Evolutionary conservation across 2,797 vertebrate genomes (phyloP).

Genomic region (Pachyuromys duprasi): DNA sequence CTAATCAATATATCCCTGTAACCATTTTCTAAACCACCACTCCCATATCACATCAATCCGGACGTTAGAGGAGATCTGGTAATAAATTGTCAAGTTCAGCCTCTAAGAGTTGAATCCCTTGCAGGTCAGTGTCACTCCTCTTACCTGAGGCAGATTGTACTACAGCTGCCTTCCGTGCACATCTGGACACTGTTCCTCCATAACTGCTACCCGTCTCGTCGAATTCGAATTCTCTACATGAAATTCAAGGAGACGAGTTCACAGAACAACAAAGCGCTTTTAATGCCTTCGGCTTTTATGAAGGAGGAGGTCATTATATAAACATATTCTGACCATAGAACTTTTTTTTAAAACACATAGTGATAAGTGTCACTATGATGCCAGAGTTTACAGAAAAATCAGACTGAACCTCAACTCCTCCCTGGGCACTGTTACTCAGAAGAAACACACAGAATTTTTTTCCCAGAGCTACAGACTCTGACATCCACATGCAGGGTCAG

Average conservation of each 20-base stretch:
- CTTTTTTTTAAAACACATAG: not conserved
- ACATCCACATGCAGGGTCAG: not conserved
- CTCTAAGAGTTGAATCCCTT: not conserved
- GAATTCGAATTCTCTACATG: not conserved
- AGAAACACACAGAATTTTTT: not conserved
- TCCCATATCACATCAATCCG: not conserved
- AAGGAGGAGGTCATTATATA: not conserved
- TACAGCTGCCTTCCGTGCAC: not conserved
- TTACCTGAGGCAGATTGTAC: too few species aligned
- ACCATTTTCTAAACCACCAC: not conserved
- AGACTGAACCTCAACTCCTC: not conserved
- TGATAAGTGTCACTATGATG: not conserved
- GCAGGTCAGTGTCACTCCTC: not conserved
- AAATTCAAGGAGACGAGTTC: not conserved
- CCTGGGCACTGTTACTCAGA: not conserved
- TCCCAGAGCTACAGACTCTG: not conserved
- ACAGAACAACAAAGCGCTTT: not conserved
- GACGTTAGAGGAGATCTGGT: not conserved
- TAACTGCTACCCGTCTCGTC: too few species aligned
- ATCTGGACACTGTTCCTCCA: not conserved
- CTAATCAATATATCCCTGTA: not conserved
- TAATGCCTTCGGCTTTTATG: not conserved
- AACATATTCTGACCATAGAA: not conserved
- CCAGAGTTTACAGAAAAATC: not conserved
- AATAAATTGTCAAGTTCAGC: not conserved